Base-by-base conservation (phyloP, 2,888 invertebrate species). In the Melinaea menophilus region DNA sequence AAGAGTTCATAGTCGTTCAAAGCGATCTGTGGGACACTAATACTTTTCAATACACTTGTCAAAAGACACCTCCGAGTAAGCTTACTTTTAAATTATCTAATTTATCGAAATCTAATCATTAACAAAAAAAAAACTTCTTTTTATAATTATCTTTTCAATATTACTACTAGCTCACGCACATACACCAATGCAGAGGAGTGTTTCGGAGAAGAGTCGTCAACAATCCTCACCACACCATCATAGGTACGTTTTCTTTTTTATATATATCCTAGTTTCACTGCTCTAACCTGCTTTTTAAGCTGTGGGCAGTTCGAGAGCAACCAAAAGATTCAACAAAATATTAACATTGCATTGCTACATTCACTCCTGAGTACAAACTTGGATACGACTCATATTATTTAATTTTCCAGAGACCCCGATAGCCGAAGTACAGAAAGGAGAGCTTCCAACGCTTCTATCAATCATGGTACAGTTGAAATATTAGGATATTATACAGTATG, bases 11-110 rank as follows among this genome's bases (percentile, higher is more conserved):
- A 59, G 93, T 93, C 4, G 93, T 93, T 1, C 93, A 93, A 76
- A 93, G 93, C 72, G 93, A 93, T 74, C 80, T 93, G n/a, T 93
- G 93, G 93, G 93, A 93, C 70, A 93, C 93, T 0, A 93, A 92
- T 67, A 93, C 93, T 0, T 91, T 93, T 69, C 92, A 93, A 67
- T 91, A 91, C 65, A 90, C 88, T 1, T 89, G 89, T 64, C 89
- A 90, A 72, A 90, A 90, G 70, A 79, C 89, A 7, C 88, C 88
- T 4, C 86, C 84, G 66, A 78, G 81, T 76, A 75, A 79, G 74
- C 60, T n/a, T 37, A 55, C 35, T 41, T 41, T 60, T 62, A 55
- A 56, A 12, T 57, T 47, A 55, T 56, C 58, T 55, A 12, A 12
- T 22, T 5, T 46, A 45, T 45, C 13, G n/a, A 51, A 51, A 9